Evolutionary conservation across 1,140 invertebrate species (phyloP).

Genomic region (Batillaria attramentaria): DNA sequence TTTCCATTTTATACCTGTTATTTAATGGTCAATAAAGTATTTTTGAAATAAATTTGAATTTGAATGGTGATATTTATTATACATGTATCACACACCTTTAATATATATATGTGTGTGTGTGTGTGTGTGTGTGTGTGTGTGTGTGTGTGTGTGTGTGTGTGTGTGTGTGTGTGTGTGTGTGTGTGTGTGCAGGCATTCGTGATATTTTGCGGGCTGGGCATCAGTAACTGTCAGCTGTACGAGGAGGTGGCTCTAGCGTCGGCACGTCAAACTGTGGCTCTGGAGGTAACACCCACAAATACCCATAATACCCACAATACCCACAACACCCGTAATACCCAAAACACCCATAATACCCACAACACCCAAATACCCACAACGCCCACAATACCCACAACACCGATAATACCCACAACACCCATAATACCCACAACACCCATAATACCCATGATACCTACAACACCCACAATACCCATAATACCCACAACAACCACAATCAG

Average conservation of each 20-base stretch:
- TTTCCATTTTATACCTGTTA: too few species aligned
- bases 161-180: conserved; percentile 1
- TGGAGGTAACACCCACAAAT: conserved; percentile 86
- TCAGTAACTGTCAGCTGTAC: conserved; percentile 98
- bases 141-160: background rate
- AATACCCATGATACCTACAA: too few species aligned
- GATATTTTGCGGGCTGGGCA: conserved; percentile 96
- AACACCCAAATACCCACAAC: conserved; percentile 1
- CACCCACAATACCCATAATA: too few species aligned
- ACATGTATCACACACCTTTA: background rate
- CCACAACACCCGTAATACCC: too few species aligned
- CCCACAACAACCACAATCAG: too few species aligned
- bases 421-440: too few species aligned
- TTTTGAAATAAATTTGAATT: too few species aligned
- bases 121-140: too few species aligned
- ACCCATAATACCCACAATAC: too few species aligned
- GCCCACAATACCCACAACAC: conserved; percentile 9
- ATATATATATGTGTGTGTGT: background rate
- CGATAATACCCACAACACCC: background rate
- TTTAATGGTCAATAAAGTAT: too few species aligned
- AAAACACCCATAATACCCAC: too few species aligned
- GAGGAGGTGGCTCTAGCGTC: conserved; percentile 83
- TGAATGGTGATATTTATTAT: too few species aligned
- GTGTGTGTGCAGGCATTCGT: conserved; percentile 89
- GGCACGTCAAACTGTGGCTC: conserved; percentile 95